Conservation (phyloP, 2,888 invertebrate genomes). For the Chrysotoxum bicinctum region DNA sequence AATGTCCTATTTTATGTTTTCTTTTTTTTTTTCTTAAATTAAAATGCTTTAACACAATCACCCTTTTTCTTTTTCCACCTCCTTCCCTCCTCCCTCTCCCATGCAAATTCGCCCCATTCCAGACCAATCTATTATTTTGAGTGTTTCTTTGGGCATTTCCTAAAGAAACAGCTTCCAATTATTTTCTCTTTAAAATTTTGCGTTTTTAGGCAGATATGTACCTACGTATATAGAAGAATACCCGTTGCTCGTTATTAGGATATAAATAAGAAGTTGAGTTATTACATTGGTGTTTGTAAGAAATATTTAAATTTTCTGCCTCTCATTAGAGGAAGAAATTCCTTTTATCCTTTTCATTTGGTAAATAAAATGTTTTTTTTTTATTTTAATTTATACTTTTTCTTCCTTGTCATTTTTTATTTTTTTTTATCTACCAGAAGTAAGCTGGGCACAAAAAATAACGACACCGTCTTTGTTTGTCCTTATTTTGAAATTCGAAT, state of each 20-base stretch:
- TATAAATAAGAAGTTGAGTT: slow-evolving; percentile 68
- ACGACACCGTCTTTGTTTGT: slow-evolving; percentile 39
- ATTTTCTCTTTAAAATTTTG: slow-evolving; percentile 60
- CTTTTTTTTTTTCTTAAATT: slow-evolving; percentile 38
- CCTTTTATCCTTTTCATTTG: slow-evolving; percentile 12
- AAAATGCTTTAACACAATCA: slow-evolving; percentile 10
- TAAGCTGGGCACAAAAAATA: slow-evolving; percentile 2
- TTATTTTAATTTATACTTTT: slow-evolving; percentile 5
- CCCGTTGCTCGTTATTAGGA: slow-evolving; percentile 10
- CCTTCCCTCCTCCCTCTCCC: neutral
- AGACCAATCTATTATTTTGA: neutral
- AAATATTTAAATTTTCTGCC: slow-evolving; percentile 66
- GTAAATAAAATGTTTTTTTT: neutral
- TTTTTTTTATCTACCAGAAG: neutral
- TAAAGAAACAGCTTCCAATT: slow-evolving; percentile 48
- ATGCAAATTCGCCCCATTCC: neutral
- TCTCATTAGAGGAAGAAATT: slow-evolving; percentile 19
- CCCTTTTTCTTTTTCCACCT: neutral
- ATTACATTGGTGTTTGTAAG: slow-evolving; percentile 67
- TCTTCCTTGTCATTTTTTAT: neutral
- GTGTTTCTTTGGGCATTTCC: neutral
- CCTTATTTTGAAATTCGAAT: slow-evolving; percentile 50
- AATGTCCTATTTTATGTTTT: slow-evolving; percentile 53
- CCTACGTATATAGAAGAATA: neutral
- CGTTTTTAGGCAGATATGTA: slow-evolving; percentile 18